Evolutionary conservation across 2,113 vertebrate genomes (phyloP), one percentile per base, ranked within the genome.

Genomic region (Formicarius rufipectus): DNA sequence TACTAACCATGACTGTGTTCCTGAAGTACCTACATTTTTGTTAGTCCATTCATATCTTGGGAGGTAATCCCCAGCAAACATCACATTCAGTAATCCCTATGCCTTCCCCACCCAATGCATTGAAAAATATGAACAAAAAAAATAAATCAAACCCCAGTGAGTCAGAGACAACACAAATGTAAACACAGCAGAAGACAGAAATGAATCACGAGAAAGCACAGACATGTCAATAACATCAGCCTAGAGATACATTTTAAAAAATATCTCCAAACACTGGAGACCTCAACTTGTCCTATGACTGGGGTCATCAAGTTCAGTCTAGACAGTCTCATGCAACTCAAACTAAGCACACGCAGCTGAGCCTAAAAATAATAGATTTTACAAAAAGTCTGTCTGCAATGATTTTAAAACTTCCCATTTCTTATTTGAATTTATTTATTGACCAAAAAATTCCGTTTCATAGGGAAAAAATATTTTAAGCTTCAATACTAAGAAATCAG

Each of bases 11-110:
- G 77, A 93, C 88, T 68, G 0, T 68, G 55, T 24, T 92, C 77
- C 60, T 89, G 30, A 93, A 83, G 94, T 90, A 97, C 86, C 87
- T 92, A 92, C 94, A 88, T 96, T 96, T 97, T 60, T 95, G 95
- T 95, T 93, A 97, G 95, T 96, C 97, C 96, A 74, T 94, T 96
- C 91, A 93, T 92, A 66, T 95, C 88, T 97, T 95, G 85, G 69
- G 88, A 89, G 52, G 85, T 74, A 94, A 88, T 93, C 52, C 79
- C 56, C 64, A 75, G 55, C 10, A 84, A 81, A 73, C 55, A 73
- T 27, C 27, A 10, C 21, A 68, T 37, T 49, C 1, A 1, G 45
- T 86, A 83, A 95, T 58, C 31, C 42, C 31, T 25, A 8, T 23
- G 30, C 3, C 12, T 64, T 60, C 85, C 90, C 76, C 83, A 75